Percentiles rank a stretch among this genome's conserved stretches.
Evolutionary conservation across 2,888 invertebrate species (phyloP).

Genomic region (Augochlorella aurata): DNA sequence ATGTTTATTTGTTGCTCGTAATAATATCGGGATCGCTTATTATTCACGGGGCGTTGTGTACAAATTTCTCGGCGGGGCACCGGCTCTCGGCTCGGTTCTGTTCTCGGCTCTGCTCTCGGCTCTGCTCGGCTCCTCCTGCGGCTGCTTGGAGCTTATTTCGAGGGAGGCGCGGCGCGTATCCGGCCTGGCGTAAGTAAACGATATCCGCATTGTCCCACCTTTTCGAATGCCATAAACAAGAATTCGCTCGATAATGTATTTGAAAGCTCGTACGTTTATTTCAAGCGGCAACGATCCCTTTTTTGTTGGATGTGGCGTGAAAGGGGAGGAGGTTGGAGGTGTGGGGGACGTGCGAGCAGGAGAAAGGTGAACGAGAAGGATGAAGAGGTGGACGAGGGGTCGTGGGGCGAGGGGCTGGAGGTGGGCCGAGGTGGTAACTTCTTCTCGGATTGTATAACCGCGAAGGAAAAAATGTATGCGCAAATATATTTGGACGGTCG

Average conservation of each 20-base stretch:
- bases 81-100: too few relatives aligned
- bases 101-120: too few relatives aligned
- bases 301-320: constrained; percentile 14
- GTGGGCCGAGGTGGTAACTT: constrained; percentile 39
- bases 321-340: neutral
- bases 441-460: constrained; percentile 66
- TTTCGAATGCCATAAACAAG: constrained; percentile 68
- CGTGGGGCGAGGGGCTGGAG: neutral
- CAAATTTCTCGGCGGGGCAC: constrained; percentile 45
- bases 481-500: constrained; percentile 70
- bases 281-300: constrained; percentile 62
- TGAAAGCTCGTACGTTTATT: constrained; percentile 69
- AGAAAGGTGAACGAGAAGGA: neutral
- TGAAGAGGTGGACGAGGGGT: neutral
- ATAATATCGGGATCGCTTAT: constrained; percentile 55
- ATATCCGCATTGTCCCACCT: constrained; percentile 61
- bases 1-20: constrained; percentile 64
- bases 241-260: constrained; percentile 71
- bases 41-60: constrained; percentile 53
- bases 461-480: constrained; percentile 68
- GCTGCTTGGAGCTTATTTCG: constrained; percentile 49
- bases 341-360: neutral
- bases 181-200: constrained; percentile 51
- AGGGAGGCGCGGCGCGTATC: constrained; percentile 25
- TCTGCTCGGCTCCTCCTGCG: constrained; percentile 16